These are phyloP conservation scores for Astropecten irregularis DNA, from an alignment of 53 echinoderm and acorn worm species.

Conservation along the genomic window DNA sequence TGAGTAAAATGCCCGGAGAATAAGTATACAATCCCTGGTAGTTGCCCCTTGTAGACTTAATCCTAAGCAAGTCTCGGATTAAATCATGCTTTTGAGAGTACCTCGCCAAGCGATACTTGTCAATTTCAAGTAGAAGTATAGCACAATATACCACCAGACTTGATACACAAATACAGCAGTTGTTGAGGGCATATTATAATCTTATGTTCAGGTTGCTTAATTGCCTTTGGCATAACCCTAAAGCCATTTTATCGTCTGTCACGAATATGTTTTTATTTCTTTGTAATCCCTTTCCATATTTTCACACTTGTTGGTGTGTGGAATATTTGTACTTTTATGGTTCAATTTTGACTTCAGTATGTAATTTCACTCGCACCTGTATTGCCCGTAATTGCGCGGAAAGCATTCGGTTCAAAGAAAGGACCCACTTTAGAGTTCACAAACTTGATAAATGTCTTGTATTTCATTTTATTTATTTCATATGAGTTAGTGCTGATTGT, in stretches of 20 bases:
- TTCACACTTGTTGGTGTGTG: not conserved
- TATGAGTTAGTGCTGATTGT: too few species aligned
- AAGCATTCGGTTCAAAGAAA: too few species aligned
- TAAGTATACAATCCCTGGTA: not conserved
- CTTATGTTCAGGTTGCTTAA: not conserved
- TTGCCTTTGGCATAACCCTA: not conserved
- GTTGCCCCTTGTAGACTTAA: not conserved
- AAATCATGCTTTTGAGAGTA: not conserved
- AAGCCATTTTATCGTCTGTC: not conserved
- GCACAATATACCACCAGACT: not conserved
- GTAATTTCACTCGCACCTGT: too few species aligned
- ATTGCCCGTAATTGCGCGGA: too few species aligned
- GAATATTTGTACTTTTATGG: too few species aligned
- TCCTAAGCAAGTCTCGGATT: not conserved
- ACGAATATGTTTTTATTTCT: conserved; percentile 34
- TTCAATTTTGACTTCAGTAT: too few species aligned
- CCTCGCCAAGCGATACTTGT: not conserved
- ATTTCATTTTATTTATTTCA: too few species aligned
- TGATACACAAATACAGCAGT: not conserved
- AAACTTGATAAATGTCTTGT: too few species aligned
- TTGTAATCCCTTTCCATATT: not conserved
- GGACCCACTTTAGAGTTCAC: too few species aligned
- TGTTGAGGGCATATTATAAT: not conserved
- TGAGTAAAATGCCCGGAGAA: not conserved
- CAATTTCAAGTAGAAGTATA: not conserved